phyloP scores from a whole-genome alignment of 2,797 vertebrate species.

The Ctenopoma kingsleyae region DNA sequence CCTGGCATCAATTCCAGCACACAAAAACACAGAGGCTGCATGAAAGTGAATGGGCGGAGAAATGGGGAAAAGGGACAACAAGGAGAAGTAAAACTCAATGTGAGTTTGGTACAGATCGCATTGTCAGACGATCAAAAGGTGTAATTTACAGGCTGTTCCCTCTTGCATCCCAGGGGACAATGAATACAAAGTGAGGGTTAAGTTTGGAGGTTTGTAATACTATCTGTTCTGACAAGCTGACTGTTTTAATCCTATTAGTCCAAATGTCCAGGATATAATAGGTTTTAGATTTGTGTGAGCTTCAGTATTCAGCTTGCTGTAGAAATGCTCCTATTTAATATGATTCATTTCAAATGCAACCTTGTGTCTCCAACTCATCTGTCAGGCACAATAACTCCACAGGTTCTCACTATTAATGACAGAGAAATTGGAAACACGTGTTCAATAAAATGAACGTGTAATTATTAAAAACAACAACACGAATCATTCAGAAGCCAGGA shows the following conservation, averaged over 20 bases:
- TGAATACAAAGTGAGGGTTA: conserved; percentile 42
- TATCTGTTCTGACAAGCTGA: conserved; percentile 54
- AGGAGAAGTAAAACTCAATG: conserved; percentile 56
- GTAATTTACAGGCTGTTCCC: conserved; percentile 68
- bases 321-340: conserved; percentile 45
- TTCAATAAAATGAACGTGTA: conserved; percentile 74
- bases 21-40: conserved; percentile 67
- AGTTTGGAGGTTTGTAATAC: conserved; percentile 63
- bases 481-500: conserved; percentile 69
- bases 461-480: conserved; percentile 74
- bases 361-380: conserved; percentile 53
- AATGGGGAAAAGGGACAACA: conserved; percentile 37
- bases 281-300: conserved; percentile 23
- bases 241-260: conserved; percentile 23
- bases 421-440: conserved; percentile 74
- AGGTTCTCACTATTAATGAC: conserved; percentile 62
- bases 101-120: conserved; percentile 48
- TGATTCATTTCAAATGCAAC: conserved; percentile 49
- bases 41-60: conserved; percentile 73
- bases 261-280: conserved; percentile 22
- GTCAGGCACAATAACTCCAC: conserved; percentile 64
- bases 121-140: conserved; percentile 70
- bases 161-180: conserved; percentile 54
- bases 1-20: conserved; percentile 77
- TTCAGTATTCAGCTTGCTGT: conserved; percentile 34